A percentile compares a stretch with the other conserved stretches of the same genome.
Conservation (phyloP, 2,797 vertebrate genomes). For the Siniperca scherzeri region DNA sequence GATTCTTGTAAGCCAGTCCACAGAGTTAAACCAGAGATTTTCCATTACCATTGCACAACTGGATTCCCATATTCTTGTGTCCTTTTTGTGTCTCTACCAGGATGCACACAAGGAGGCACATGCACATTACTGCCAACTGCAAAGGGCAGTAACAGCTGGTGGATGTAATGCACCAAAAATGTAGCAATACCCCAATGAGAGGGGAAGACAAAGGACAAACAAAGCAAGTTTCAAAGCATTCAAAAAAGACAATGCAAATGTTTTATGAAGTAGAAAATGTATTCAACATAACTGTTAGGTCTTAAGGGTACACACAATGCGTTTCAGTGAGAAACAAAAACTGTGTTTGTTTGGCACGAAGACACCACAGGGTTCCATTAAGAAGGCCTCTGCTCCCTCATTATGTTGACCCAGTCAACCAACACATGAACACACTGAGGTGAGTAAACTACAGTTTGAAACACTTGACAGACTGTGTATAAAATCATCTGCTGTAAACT, state of each 20-base stretch:
- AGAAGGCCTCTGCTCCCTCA: slow-evolving; percentile 16
- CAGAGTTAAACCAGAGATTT: neutral
- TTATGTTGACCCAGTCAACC: slow-evolving; percentile 31
- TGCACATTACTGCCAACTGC: neutral
- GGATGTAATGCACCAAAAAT: neutral
- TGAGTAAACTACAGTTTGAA: slow-evolving; percentile 20
- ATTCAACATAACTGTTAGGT: neutral
- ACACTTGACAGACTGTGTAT: slow-evolving; percentile 13
- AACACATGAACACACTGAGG: slow-evolving; percentile 17
- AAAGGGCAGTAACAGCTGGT: neutral
- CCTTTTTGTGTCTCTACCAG: neutral
- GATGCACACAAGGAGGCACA: neutral
- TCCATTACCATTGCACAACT: slow-evolving; percentile 8
- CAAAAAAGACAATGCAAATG: neutral
- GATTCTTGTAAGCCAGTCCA: neutral
- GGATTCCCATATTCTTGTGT: neutral
- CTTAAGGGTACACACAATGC: neutral
- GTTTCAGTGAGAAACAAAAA: neutral
- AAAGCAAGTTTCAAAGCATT: neutral
- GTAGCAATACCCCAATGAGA: neutral
- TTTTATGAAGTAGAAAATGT: slow-evolving; percentile 4
- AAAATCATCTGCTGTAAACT: slow-evolving; percentile 28
- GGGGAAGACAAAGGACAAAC: neutral
- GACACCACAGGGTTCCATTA: neutral
- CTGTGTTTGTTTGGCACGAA: slow-evolving; percentile 11